These are phyloP conservation scores for Caranx ignobilis DNA, from an alignment of 2,113 vertebrate species.

Conservation along the genomic window DNA sequence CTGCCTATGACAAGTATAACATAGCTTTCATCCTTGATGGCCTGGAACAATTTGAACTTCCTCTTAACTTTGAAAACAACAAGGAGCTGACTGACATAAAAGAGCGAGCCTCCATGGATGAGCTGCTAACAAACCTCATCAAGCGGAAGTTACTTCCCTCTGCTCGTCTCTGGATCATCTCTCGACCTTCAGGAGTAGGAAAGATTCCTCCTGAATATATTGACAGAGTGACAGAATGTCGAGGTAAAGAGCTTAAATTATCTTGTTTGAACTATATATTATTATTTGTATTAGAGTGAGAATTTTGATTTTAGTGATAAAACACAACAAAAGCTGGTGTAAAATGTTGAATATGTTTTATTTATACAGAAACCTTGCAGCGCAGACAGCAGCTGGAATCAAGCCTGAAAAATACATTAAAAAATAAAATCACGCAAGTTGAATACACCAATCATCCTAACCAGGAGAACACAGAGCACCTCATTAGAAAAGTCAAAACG, in stretches of 20 bases:
- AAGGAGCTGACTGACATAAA: background rate
- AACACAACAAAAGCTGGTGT: background rate
- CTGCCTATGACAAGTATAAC: background rate
- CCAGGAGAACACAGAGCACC: constrained; percentile 48
- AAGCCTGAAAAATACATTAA: background rate
- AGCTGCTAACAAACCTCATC: constrained; percentile 51
- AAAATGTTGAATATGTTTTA: background rate
- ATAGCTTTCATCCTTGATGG: constrained; percentile 50
- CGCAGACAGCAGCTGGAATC: constrained; percentile 7
- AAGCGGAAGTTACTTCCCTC: constrained; percentile 33
- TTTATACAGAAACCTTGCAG: constrained; percentile 10
- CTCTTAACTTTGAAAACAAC: constrained; percentile 37
- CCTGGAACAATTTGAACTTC: constrained; percentile 23
- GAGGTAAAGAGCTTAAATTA: constrained; percentile 22
- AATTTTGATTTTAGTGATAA: background rate
- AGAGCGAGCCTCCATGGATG: constrained; percentile 3
- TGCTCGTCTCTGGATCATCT: constrained; percentile 53
- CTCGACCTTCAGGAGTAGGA: constrained; percentile 25
- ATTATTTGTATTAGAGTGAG: fast-evolving
- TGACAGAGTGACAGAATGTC: constrained; percentile 35
- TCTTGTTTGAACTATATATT: background rate
- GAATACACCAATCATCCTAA: constrained; percentile 31
- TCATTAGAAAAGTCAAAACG: background rate
- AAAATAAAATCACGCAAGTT: background rate
- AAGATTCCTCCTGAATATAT: constrained; percentile 50